Conservation (phyloP, 2,888 invertebrate genomes). For the Protonemura montana region DNA sequence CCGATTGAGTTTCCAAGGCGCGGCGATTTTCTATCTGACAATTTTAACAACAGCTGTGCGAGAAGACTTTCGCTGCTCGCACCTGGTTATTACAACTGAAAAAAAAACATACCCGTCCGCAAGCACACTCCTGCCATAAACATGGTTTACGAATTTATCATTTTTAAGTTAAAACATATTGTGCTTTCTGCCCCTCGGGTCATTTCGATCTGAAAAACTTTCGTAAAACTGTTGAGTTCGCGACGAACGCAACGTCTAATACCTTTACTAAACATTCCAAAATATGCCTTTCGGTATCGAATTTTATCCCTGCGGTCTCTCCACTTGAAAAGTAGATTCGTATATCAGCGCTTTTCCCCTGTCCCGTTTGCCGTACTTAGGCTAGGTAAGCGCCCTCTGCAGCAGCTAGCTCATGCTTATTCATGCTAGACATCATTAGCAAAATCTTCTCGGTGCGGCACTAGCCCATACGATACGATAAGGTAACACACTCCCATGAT, state of each 20-base stretch:
- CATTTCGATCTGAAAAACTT: neutral
- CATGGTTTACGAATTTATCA: slow-evolving; percentile 41
- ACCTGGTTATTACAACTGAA: slow-evolving; percentile 25
- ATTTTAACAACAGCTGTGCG: neutral
- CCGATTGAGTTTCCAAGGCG: neutral
- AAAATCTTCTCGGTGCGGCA: slow-evolving; percentile 18
- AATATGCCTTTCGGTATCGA: neutral
- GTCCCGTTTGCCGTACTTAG: neutral
- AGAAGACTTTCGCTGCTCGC: neutral
- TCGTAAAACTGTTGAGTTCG: no score
- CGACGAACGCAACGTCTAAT: no score
- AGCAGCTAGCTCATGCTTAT: slow-evolving; percentile 16
- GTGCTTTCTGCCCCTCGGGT: neutral
- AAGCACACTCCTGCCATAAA: slow-evolving; percentile 47
- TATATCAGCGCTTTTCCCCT: neutral
- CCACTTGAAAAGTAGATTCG: neutral
- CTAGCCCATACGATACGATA: slow-evolving; percentile 7
- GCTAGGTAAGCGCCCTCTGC: neutral
- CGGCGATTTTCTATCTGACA: neutral
- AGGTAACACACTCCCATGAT: neutral
- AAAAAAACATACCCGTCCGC: slow-evolving; percentile 46
- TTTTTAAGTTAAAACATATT: neutral
- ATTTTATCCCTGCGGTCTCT: neutral
- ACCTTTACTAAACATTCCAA: no score
- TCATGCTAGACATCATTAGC: slow-evolving; percentile 16